Percentiles rank a stretch among this genome's conserved stretches.
Evolutionary conservation across 2,888 invertebrate genomes (phyloP).

Genomic region (Oxyteleia sp.): DNA sequence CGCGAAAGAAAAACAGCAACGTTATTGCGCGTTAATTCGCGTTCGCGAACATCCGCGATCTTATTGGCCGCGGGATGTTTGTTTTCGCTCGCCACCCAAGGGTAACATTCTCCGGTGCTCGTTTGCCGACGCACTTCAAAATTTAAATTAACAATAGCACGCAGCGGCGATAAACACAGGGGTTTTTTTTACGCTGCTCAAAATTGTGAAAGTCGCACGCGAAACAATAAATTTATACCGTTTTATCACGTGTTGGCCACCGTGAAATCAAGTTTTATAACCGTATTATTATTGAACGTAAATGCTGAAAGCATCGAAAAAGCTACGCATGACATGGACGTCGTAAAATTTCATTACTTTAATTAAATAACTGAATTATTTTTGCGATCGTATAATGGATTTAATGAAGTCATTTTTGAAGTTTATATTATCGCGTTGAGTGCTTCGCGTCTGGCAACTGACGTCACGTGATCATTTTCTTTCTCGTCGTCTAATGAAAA

Average conservation of each 20-base stretch:
- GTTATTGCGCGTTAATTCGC: conserved; percentile 2
- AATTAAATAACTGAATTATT: conserved; percentile 41
- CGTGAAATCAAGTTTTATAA: conserved; percentile 28
- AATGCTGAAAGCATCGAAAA: conserved; percentile 24
- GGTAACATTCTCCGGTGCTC: background rate
- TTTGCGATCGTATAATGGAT: conserved; percentile 25
- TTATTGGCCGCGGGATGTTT: conserved; percentile 21
- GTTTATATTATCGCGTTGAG: background rate
- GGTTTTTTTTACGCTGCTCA: background rate
- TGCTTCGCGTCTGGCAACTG: no score
- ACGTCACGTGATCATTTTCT: no score
- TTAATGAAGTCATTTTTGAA: conserved; percentile 12
- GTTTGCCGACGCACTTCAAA: background rate
- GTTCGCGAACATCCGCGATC: conserved; percentile 8
- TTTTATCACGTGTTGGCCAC: conserved; percentile 12
- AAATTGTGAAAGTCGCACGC: background rate
- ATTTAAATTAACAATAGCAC: conserved; percentile 41
- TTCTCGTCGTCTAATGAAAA: no score
- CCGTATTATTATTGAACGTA: conserved; percentile 24
- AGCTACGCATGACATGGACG: background rate
- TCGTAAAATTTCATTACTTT: conserved; percentile 38
- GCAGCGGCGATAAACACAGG: conserved; percentile 6
- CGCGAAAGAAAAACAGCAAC: no score
- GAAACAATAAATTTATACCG: conserved; percentile 15
- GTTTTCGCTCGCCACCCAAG: conserved; percentile 13